Evolutionary conservation across 1,140 invertebrate genomes (phyloP).

Genomic region (Heliconius melpomene): DNA sequence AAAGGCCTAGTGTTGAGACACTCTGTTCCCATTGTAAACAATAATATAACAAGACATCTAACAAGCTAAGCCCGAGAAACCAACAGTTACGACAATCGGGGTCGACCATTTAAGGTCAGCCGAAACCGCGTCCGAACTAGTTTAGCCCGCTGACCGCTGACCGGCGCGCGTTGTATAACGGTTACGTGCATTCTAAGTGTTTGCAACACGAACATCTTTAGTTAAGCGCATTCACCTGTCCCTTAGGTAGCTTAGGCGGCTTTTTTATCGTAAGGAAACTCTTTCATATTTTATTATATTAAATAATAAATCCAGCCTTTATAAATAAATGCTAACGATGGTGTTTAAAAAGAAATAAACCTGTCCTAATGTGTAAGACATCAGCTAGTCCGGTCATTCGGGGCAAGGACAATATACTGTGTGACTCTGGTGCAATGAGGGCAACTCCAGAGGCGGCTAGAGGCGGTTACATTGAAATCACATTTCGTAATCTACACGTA

Average conservation of each 20-base stretch:
- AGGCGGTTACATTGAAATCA: slow-evolving; percentile 2
- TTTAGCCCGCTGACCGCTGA: slow-evolving; percentile 36
- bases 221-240: not conserved
- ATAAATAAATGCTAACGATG: not conserved
- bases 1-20: not conserved
- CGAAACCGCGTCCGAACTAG: slow-evolving; percentile 49
- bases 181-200: slow-evolving; percentile 46
- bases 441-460: slow-evolving; percentile 18
- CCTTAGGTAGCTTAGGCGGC: not conserved
- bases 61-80: not conserved
- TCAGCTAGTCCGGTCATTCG: slow-evolving; percentile 32
- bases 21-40: not conserved
- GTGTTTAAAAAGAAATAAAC: slow-evolving; percentile 1
- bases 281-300: not conserved
- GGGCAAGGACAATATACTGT: slow-evolving; percentile 41
- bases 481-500: not conserved
- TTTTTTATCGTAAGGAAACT: too few species aligned
- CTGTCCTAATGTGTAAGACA: not conserved
- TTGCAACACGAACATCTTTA: slow-evolving; percentile 34
- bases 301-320: not conserved
- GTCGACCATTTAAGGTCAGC: slow-evolving; percentile 46
- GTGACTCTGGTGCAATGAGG: slow-evolving; percentile 15
- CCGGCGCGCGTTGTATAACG: slow-evolving; percentile 44
- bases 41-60: not conserved
- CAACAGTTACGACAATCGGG: slow-evolving; percentile 39